Conservation (phyloP, 1,140 invertebrate species). For the Papilio dardanus region DNA sequence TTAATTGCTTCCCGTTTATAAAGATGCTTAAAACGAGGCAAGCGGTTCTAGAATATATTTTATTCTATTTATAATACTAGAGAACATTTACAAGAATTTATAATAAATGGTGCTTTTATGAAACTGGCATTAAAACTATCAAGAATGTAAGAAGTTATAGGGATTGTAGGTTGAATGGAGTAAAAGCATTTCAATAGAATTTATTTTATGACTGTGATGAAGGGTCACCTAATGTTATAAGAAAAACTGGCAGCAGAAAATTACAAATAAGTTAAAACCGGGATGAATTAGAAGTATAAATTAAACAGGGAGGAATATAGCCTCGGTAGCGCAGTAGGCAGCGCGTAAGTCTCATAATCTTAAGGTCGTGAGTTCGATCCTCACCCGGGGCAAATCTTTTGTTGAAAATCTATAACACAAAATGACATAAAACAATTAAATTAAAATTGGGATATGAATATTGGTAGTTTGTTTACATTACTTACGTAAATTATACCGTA, state of each 20-base stretch:
- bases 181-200: no score
- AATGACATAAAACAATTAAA: no score
- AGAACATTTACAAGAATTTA: background rate
- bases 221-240: no score
- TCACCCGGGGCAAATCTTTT: conserved; percentile 37
- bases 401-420: no score
- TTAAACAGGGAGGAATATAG: no score
- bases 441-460: background rate
- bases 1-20: background rate
- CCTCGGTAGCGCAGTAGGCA: conserved; percentile 37
- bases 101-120: background rate
- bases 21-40: background rate
- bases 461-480: background rate
- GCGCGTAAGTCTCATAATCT: conserved; percentile 36
- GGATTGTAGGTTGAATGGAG: no score
- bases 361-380: conserved; percentile 39
- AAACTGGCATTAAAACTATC: no score
- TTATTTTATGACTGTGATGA: no score
- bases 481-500: background rate
- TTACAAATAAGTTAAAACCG: no score
- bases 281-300: no score
- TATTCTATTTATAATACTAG: background rate
- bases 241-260: no score
- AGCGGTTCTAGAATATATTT: background rate
- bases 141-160: no score